Conservation (phyloP, 2,113 vertebrate genomes). For the Collichthys lucidus region DNA sequence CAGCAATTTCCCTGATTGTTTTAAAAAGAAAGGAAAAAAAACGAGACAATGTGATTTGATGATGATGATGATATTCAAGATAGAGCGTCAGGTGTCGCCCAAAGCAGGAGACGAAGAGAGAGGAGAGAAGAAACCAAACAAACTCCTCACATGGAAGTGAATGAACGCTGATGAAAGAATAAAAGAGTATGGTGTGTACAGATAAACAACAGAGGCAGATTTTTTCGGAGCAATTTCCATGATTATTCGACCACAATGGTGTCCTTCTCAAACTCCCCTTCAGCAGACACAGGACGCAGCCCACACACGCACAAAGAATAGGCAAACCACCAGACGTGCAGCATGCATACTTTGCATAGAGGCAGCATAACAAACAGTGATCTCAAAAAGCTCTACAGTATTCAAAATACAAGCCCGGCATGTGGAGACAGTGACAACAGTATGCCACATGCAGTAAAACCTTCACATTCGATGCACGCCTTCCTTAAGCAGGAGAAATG, state of each 20-base stretch:
- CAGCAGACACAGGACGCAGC: conserved; percentile 56
- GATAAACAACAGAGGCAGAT: conserved; percentile 31
- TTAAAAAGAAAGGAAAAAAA: neutral
- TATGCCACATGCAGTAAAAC: conserved; percentile 15
- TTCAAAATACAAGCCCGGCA: conserved; percentile 42
- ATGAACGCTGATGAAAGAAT: neutral
- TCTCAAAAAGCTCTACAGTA: conserved; percentile 36
- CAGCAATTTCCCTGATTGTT: conserved; percentile 23
- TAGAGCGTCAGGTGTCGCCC: conserved; percentile 20
- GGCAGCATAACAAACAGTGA: conserved; percentile 38
- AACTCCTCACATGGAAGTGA: conserved; percentile 5
- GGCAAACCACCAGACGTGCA: conserved; percentile 45
- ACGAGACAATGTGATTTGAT: neutral
- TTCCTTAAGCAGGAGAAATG: neutral
- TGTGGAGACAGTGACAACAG: conserved; percentile 14
- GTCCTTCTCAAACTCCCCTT: conserved; percentile 58
- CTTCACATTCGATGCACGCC: neutral
- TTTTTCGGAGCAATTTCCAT: conserved; percentile 53
- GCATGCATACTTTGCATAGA: conserved; percentile 53
- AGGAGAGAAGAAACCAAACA: neutral
- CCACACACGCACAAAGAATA: conserved; percentile 56
- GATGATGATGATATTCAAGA: conserved; percentile 48
- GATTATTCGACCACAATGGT: conserved; percentile 61
- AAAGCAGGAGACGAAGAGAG: too few species aligned
- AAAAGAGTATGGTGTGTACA: neutral